Base-by-base conservation (phyloP, 2,113 vertebrate species). In the Urocitellus parryii region DNA sequence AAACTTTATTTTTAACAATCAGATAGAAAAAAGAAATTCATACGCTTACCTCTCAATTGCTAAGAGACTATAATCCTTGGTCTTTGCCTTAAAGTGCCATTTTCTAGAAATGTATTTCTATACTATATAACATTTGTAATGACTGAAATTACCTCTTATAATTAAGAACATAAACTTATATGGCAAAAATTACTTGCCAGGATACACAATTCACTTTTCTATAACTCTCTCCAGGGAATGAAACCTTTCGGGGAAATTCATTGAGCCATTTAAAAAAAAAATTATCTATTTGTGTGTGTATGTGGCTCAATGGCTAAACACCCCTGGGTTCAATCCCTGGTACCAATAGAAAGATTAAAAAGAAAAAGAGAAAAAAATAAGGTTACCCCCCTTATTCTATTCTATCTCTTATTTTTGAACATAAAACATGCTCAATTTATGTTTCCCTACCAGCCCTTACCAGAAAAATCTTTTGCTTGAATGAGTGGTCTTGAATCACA, bases 11-110 rank as follows among this genome's bases (percentile, higher is more conserved):
- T 83, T 91, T 61, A 88, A 42, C n/a, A 96, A 95, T 61, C 73
- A 96, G 18, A 58, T 97, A 17, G 29, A 78, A 39, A 88, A 45
- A n/a, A 80, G 8, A 88, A 92, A 93, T 97, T 88, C 86, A 51
- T 67, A 96, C 79, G 2, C 1, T 0, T 0, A 9, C 34, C 24
- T 27, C 24, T 9, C 63, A 82, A 89, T 89, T 79, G 13, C 18
- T 72, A 89, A 11, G 13, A 68, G 6, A 89, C 83, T 92, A 67
- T 2, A 86, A 78, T 39, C 34, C 14, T 51, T 89, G 12, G 1
- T 67, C 20, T 72, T 95, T 85, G 63, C 3, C 34, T 70, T 42
- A 67, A 92, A 61, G 25, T 93, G 34, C 2, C 37, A 86, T 81
- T 88, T 88, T 91, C 42, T 82, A 18, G 11, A 85, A 18, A 22